phyloP scores from a whole-genome alignment of 2,888 invertebrate species.

The Parnassius glacialis region DNA sequence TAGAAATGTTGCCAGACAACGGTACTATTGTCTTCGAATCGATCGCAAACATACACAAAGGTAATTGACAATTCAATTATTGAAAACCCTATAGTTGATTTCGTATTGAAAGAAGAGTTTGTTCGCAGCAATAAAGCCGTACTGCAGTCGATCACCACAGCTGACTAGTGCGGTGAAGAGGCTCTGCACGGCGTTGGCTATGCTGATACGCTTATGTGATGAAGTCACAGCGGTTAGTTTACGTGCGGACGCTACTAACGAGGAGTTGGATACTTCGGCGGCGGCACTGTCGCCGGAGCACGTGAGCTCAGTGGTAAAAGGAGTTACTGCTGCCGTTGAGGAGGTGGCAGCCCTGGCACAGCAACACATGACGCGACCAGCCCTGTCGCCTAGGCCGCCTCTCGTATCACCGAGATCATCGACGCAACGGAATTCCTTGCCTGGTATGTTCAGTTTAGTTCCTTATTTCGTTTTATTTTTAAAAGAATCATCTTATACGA shows the following conservation, averaged over 20 bases:
- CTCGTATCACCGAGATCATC: constrained; percentile 74
- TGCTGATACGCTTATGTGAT: constrained; percentile 93
- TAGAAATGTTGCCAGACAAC: constrained; percentile 96
- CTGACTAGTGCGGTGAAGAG: constrained; percentile 91
- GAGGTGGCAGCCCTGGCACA: constrained; percentile 87
- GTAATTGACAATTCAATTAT: constrained; percentile 44
- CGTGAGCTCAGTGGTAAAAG: constrained; percentile 65
- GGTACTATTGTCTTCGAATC: constrained; percentile 96
- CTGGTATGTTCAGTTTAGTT: constrained; percentile 46
- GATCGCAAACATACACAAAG: constrained; percentile 92
- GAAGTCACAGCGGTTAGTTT: constrained; percentile 90
- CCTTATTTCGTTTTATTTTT: too few relatives aligned
- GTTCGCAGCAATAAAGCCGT: constrained; percentile 75
- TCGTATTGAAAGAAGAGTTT: constrained; percentile 17
- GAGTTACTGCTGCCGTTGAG: constrained; percentile 65
- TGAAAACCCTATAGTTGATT: too few relatives aligned
- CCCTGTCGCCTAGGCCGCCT: constrained; percentile 67
- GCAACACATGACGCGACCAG: constrained; percentile 87
- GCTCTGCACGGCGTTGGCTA: constrained; percentile 92
- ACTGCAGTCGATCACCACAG: constrained; percentile 82
- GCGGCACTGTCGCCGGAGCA: constrained; percentile 66
- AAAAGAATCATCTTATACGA: too few relatives aligned
- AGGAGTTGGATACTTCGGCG: constrained; percentile 58
- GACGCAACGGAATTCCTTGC: constrained; percentile 76
- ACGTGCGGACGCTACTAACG: constrained; percentile 75